These are phyloP conservation scores for Pammene aurita DNA, from an alignment of 2,888 invertebrate genomes.

Conservation along the genomic window DNA sequence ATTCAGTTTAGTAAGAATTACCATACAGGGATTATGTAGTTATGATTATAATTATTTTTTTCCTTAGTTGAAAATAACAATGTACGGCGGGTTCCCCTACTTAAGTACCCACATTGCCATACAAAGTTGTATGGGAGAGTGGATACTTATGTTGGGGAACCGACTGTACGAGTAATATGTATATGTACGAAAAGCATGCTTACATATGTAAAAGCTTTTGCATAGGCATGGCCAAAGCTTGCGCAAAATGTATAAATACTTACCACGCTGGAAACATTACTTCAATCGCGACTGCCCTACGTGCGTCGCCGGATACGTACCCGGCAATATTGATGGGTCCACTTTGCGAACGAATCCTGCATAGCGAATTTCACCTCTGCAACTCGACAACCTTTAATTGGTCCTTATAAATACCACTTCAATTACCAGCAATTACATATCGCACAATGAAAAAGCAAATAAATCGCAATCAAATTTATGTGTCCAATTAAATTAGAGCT, in stretches of 20 bases:
- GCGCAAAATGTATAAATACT: conserved; percentile 64
- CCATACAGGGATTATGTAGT: too few relatives aligned
- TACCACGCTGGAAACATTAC: conserved; percentile 66
- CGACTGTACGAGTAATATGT: too few relatives aligned
- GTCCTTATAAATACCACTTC: conserved; percentile 57
- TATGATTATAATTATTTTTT: too few relatives aligned
- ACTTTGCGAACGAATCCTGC: conserved; percentile 56
- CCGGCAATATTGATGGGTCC: conserved; percentile 74
- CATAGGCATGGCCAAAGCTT: conserved; percentile 50
- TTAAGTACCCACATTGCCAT: too few relatives aligned
- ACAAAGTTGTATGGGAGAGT: too few relatives aligned
- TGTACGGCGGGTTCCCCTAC: too few relatives aligned
- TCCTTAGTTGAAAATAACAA: too few relatives aligned
- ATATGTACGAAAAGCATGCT: not conserved
- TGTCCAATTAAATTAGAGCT: conserved; percentile 72
- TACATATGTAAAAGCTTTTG: not conserved
- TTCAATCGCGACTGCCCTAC: conserved; percentile 60
- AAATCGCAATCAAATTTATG: conserved; percentile 64
- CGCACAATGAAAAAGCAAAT: conserved; percentile 51
- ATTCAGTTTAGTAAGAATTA: too few relatives aligned
- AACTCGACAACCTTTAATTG: conserved; percentile 60
- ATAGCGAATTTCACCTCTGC: conserved; percentile 67
- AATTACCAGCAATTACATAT: conserved; percentile 55
- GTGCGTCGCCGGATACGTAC: conserved; percentile 69
- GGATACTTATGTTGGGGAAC: too few relatives aligned